phyloP scores from a whole-genome alignment of 1,140 invertebrate species.

The Meteorus sp. region DNA sequence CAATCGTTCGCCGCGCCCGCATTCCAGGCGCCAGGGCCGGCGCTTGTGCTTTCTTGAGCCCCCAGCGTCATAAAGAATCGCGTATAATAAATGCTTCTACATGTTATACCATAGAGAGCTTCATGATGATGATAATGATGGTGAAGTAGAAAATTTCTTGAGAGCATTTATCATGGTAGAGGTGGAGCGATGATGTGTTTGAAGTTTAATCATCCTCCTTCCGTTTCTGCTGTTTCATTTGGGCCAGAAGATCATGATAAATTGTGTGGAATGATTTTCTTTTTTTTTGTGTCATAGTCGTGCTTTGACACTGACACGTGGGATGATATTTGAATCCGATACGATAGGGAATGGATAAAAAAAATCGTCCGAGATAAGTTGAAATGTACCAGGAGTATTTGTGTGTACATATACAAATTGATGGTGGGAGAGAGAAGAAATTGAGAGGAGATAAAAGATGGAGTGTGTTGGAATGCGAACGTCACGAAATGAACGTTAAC shows the following conservation, averaged over 20 bases:
- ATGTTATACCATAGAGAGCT: background rate
- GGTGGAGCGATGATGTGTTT: too few species aligned
- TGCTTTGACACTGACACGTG: too few species aligned
- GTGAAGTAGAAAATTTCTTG: background rate
- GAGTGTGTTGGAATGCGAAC: slow-evolving; percentile 17
- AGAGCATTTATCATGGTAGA: too few species aligned
- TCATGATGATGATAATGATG: background rate
- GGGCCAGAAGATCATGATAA: too few species aligned
- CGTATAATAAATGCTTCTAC: background rate
- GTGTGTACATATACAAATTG: background rate
- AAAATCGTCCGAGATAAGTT: too few species aligned
- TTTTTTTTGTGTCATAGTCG: too few species aligned
- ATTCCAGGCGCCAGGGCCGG: slow-evolving; percentile 58
- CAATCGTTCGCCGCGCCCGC: slow-evolving; percentile 57
- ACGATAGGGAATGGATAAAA: too few species aligned
- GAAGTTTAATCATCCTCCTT: too few species aligned
- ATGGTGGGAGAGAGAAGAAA: background rate
- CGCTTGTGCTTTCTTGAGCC: slow-evolving; percentile 31
- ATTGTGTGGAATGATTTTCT: too few species aligned
- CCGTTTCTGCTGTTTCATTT: too few species aligned
- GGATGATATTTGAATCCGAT: too few species aligned
- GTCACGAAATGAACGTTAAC: slow-evolving; percentile 20
- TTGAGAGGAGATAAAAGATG: background rate
- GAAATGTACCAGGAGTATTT: too few species aligned
- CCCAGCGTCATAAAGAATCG: slow-evolving; percentile 27